Percentiles rank a stretch among this genome's conserved stretches.
Conservation (phyloP, 2,888 invertebrate genomes). For the Ichneumoninae sp. region DNA sequence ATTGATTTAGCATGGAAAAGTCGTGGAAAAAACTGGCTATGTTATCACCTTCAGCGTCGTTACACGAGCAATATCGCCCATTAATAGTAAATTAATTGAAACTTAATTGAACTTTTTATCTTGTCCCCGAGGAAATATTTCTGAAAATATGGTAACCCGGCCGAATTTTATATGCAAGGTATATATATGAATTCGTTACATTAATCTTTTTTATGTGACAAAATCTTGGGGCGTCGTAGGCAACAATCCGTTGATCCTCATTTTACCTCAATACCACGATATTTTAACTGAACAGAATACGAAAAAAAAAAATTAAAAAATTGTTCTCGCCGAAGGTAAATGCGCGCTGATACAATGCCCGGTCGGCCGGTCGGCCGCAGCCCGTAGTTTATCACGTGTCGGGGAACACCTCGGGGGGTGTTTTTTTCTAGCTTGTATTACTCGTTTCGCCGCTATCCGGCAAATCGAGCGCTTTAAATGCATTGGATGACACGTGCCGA, state of each 20-base stretch:
- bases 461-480: slow-evolving; percentile 64
- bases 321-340: not conserved
- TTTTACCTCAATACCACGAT: not conserved
- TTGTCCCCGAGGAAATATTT: not conserved
- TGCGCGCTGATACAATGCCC: not conserved
- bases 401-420: slow-evolving; percentile 20
- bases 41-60: not conserved
- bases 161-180: no score
- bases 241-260: not conserved
- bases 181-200: not conserved
- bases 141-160: no score
- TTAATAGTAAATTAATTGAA: not conserved
- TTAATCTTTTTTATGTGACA: not conserved
- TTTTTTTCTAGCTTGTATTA: slow-evolving; percentile 4
- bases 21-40: not conserved
- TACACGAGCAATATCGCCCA: not conserved
- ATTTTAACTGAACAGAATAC: not conserved
- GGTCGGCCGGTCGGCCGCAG: not conserved
- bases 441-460: slow-evolving; percentile 22
- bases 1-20: not conserved
- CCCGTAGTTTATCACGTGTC: slow-evolving; percentile 23
- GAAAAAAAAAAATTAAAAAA: not conserved
- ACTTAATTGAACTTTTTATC: not conserved
- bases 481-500: slow-evolving; percentile 48
- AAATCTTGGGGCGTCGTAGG: not conserved